Evolutionary conservation across 1,140 invertebrate species (phyloP).

Genomic region (Teleopsis dalmanni): DNA sequence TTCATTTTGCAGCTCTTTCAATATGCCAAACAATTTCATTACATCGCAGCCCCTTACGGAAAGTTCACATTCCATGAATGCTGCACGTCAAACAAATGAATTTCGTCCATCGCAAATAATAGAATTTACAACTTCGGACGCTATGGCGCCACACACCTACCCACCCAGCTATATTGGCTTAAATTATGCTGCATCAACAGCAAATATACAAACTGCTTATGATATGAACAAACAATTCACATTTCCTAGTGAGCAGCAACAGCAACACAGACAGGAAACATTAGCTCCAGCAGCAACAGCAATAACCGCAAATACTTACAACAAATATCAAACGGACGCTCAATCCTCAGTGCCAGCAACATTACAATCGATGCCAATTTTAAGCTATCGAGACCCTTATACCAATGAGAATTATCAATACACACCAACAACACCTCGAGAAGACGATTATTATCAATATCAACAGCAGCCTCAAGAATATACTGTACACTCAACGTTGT

Average conservation of each 20-base stretch:
- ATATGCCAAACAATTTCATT: neutral
- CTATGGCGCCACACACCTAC: constrained; percentile 18
- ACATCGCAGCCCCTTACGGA: neutral
- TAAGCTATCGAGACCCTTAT: constrained; percentile 34
- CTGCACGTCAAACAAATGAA: constrained; percentile 7
- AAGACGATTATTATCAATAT: neutral
- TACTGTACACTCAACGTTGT: constrained; percentile 35
- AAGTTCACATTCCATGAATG: neutral
- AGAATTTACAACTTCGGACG: constrained; percentile 35
- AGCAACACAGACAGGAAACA: neutral
- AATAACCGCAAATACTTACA: neutral
- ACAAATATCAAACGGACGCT: neutral
- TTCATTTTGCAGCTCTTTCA: neutral
- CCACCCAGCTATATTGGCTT: constrained; percentile 25
- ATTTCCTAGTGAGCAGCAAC: constrained; percentile 12
- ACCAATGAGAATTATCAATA: constrained; percentile 19
- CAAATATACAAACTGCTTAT: constrained; percentile 3
- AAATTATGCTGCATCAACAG: constrained; percentile 1
- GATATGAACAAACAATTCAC: constrained; percentile 17
- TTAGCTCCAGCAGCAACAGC: constrained; percentile 15
- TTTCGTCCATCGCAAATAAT: constrained; percentile 35
- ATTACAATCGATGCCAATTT: constrained; percentile 33
- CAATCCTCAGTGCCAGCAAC: constrained; percentile 11
- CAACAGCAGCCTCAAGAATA: constrained; percentile 19
- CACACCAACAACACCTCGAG: neutral